Base-by-base conservation (phyloP, 1,140 invertebrate genomes). In the Microplitis mediator region DNA sequence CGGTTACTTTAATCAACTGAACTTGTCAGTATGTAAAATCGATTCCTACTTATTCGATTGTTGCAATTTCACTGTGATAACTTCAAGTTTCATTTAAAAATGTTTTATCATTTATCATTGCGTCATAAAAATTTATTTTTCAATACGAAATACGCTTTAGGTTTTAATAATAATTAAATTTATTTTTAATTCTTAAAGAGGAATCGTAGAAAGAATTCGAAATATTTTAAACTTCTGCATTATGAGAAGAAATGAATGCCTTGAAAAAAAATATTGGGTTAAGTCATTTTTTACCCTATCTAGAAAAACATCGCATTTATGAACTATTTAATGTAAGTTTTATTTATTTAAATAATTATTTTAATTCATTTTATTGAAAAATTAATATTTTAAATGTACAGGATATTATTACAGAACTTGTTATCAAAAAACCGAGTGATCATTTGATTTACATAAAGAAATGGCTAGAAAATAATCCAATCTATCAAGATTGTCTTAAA, bases 241-340 rank as follows among this genome's bases (percentile, higher is more conserved):
- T 2, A 0, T 23, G 23, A 23, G 23, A 2, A n/a, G n/a, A 54
- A n/a, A 54, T 56, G 52, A 82, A 84, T 76, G 76, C 77, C 4
- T 80, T 76, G 9, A 84, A 81, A 75, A 74, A 79, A 69, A 80
- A 82, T 34, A 71, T 85, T 14, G 77, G 52, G 11, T 80, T 87
- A 60, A 85, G 85, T 4, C 71, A 77, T 78, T 87, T 88, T 66
- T 72, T 86, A 36, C 84, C 88, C 8, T 90, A 89, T 70, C 75
- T 89, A 69, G 88, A 89, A 71, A 89, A 88, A 72, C 86, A 89
- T 76, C 80, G 84, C 70, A 86, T 89, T 74, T 87, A 86, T 54
- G 88, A 89, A 81, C 76, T 90, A 6, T 89, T 89, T 77, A 81
- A 88, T 68, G 87, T 88, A 78, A 76, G 11, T 65, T 35, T 32